These are phyloP conservation scores for Sycophaga agraensis DNA, from an alignment of 1,140 invertebrate genomes.

Conservation along the genomic window DNA sequence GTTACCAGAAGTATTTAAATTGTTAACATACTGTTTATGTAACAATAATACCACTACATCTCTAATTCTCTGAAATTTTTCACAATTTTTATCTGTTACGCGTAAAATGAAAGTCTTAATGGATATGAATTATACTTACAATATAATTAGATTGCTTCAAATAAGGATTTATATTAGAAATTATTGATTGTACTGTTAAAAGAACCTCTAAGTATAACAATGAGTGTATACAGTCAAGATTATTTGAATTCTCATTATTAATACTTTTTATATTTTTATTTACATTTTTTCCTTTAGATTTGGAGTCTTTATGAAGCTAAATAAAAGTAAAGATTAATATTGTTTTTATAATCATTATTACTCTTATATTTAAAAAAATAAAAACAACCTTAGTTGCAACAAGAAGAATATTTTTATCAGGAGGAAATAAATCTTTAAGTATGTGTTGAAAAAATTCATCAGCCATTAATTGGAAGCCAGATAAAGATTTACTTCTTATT, in stretches of 20 bases:
- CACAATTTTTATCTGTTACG: not conserved
- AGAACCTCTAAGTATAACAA: conserved; percentile 1
- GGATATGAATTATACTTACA: conserved; percentile 9
- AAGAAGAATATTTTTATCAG: not conserved
- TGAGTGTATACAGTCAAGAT: too few species aligned
- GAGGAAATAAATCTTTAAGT: not conserved
- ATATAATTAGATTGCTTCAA: conserved; percentile 16
- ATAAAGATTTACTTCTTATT: conserved; percentile 5
- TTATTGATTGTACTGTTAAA: conserved; percentile 14
- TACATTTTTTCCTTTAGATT: too few species aligned
- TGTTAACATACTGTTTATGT: conserved; percentile 6
- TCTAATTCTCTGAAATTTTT: conserved; percentile 4
- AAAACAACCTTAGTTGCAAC: conserved; percentile 6
- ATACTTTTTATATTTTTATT: too few species aligned
- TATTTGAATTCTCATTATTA: too few species aligned
- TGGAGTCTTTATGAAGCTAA: too few species aligned
- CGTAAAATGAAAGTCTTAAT: not conserved
- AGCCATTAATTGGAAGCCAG: conserved; percentile 13
- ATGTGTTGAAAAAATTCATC: conserved; percentile 16
- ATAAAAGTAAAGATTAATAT: not conserved
- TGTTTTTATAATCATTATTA: not conserved
- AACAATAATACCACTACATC: conserved; percentile 3
- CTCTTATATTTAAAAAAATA: not conserved
- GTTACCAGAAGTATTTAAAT: not conserved
- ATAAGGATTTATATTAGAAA: not conserved